These are phyloP conservation scores for Corydoras maculifer DNA, from an alignment of 2,113 vertebrate species.

Conservation along the genomic window DNA sequence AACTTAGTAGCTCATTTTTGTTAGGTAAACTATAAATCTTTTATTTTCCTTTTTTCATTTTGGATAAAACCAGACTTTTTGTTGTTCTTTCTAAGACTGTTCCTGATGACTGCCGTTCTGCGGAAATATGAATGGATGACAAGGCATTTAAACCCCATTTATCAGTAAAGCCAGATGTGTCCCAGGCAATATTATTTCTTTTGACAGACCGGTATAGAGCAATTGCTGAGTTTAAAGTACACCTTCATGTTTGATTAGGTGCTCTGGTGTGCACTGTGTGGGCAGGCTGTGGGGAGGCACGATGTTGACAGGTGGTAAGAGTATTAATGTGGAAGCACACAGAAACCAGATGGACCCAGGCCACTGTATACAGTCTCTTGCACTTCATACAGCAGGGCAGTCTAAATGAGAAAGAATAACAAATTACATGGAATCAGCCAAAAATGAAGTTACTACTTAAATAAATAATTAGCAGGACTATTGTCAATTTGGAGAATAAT, in stretches of 20 bases:
- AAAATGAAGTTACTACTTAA: conserved; percentile 39
- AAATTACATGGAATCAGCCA: conserved; percentile 44
- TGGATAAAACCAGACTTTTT: conserved; percentile 11
- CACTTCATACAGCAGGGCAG: conserved; percentile 34
- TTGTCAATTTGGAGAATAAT: conserved; percentile 7
- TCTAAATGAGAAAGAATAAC: conserved; percentile 47
- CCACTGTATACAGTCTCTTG: conserved; percentile 48
- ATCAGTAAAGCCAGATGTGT: conserved; percentile 27
- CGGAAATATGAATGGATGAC: conserved; percentile 15
- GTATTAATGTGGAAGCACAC: conserved; percentile 47
- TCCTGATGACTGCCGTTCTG: conserved; percentile 7
- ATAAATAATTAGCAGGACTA: conserved; percentile 35
- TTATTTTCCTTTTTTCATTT: background rate
- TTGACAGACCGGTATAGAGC: conserved; percentile 26
- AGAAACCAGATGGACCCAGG: conserved; percentile 48
- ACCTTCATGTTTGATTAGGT: conserved; percentile 29
- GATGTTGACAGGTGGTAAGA: conserved; percentile 50
- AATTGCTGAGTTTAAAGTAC: conserved; percentile 33
- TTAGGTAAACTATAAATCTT: background rate
- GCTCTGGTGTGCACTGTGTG: conserved; percentile 17
- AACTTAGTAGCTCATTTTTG: background rate
- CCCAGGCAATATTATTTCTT: conserved; percentile 12
- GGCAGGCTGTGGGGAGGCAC: background rate
- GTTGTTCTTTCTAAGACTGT: background rate
- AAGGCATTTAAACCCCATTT: conserved; percentile 23